phyloP scores from a whole-genome alignment of 2,113 vertebrate species.

The Cryptotis parvus region DNA sequence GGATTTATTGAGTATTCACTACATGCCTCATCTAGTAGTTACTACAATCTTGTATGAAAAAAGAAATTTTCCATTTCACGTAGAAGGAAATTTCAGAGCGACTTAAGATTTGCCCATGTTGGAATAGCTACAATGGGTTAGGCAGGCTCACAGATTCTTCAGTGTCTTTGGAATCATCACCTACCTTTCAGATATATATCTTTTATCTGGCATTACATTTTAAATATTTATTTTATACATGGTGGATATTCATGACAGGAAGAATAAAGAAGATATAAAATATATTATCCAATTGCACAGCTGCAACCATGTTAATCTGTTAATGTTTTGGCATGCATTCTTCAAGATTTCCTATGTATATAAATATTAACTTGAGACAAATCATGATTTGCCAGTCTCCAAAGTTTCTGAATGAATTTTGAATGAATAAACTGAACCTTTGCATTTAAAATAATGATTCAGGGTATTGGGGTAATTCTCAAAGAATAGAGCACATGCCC shows the following conservation, averaged over 20 bases:
- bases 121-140: not conserved
- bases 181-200: not conserved
- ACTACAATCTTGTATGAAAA: not conserved
- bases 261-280: not conserved
- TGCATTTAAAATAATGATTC: slow-evolving; percentile 1
- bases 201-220: not conserved
- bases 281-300: not conserved
- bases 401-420: slow-evolving; percentile 14
- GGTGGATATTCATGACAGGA: not conserved
- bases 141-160: not conserved
- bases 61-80: slow-evolving; percentile 5
- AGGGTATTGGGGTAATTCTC: no score
- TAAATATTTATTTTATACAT: not conserved
- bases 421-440: slow-evolving; percentile 12
- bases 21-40: not conserved
- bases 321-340: not conserved
- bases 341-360: not conserved
- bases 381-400: not conserved
- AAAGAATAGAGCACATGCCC: no score
- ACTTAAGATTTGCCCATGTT: not conserved
- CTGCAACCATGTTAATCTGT: not conserved
- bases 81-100: not conserved
- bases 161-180: not conserved
- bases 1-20: not conserved
- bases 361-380: slow-evolving; percentile 1